Base-by-base conservation (phyloP, 1,140 invertebrate species). In the Aphidius gifuensis region DNA sequence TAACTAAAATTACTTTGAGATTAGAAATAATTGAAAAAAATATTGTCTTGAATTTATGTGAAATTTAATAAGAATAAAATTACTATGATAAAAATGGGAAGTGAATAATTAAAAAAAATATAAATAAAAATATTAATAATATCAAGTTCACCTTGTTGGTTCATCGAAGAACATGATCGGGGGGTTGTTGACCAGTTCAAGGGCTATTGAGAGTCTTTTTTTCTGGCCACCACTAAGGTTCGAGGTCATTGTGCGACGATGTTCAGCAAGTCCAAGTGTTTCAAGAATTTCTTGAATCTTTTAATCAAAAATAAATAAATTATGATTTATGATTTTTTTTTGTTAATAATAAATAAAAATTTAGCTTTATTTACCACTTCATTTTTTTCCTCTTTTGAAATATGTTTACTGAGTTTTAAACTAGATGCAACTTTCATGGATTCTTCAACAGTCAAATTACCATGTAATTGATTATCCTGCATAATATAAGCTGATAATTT, bases 101-200 rank as follows among this genome's bases (percentile, higher is more conserved):
- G 23, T 32, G 2, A 32, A 32, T 32, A 32, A 32, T 32, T 32
- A 16, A 16, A 16, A 16, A 16, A 16, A 16, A 16, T 8, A 5
- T 38, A n/a, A 44, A 42, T 5, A 62, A 57, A 56, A 32, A 16
- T 43, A 32, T 32, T 32, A 32, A 32, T 43, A 40, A 16, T 44
- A 11, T n/a, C 40, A 46, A 43, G 49, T 46, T 75, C 66, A 85
- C 88, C 88, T 91, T 1, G 96, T 98, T 1, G 96, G 96, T 76
- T 99, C 96, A 75, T 99, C 96, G 74, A 98, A 97, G 79, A 98
- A 98, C 93, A 98, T 97, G 60, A 98, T 90, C 2, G 91, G 90
- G 23, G 96, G 96, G 80, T 98, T 98, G 78, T 95, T 97, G 60
- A 98, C 90, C 51, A 99, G 80, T 81, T 98, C 96, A 58, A 97